These are phyloP conservation scores for Dolichoris vasculosae DNA, from an alignment of 1,140 invertebrate species.

Conservation along the genomic window DNA sequence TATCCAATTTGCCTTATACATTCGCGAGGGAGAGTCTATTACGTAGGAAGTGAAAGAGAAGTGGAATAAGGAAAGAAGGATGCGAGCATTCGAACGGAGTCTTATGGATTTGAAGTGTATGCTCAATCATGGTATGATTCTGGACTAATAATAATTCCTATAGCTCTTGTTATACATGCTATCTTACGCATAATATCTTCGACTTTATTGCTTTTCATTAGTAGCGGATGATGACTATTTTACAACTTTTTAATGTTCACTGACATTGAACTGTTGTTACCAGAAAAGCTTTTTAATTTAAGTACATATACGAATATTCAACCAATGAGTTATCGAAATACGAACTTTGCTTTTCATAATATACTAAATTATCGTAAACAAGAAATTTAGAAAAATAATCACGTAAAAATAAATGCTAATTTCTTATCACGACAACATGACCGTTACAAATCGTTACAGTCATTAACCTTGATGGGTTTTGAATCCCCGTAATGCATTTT, in stretches of 20 bases:
- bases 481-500: not conserved
- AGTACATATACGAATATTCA: no score
- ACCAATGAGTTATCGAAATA: no score
- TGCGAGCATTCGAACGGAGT: no score
- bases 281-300: no score
- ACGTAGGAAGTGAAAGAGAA: not conserved
- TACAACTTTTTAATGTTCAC: not conserved
- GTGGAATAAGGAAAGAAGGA: not conserved
- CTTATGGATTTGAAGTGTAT: not conserved
- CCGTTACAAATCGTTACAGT: not conserved
- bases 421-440: not conserved
- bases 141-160: not conserved
- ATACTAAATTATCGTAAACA: not conserved
- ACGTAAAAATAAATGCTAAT: not conserved
- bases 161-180: not conserved
- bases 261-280: constrained; percentile 27
- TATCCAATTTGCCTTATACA: constrained; percentile 22
- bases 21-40: not conserved
- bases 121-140: not conserved
- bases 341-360: no score
- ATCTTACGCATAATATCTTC: not conserved
- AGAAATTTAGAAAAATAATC: not conserved
- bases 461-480: not conserved
- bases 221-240: constrained; percentile 2
- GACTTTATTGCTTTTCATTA: constrained; percentile 33